Percentiles rank a stretch among this genome's conserved stretches.
Evolutionary conservation across 2,113 vertebrate genomes (phyloP).

Genomic region (Gorsachius goisagi): DNA sequence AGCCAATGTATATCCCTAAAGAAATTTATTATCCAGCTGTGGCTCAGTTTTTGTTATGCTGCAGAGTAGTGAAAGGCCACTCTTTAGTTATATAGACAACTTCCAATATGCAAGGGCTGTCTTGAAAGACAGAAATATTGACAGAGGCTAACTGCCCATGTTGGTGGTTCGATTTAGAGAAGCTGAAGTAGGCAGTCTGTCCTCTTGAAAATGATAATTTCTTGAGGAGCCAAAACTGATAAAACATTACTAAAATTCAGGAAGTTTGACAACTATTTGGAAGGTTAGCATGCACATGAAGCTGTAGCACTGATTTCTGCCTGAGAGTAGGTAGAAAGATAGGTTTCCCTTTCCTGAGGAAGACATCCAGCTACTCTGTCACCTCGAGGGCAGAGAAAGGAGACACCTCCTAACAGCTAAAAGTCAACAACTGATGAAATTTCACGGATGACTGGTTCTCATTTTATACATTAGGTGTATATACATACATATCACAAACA

Average conservation of each 20-base stretch:
- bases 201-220: background rate
- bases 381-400: background rate
- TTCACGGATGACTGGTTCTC: background rate
- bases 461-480: background rate
- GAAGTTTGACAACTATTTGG: background rate
- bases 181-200: background rate
- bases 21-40: background rate
- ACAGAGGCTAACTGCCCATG: background rate
- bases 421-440: background rate
- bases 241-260: background rate
- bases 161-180: background rate
- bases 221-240: background rate
- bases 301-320: background rate
- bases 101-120: background rate
- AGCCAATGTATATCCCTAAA: background rate
- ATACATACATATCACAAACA: background rate
- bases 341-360: background rate
- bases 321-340: background rate
- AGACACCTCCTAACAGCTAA: background rate
- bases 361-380: background rate
- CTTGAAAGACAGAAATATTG: background rate
- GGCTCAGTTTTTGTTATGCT: background rate
- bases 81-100: background rate
- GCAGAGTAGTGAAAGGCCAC: background rate
- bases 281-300: background rate